A percentile compares a stretch with the other conserved stretches of the same genome.
phyloP scores from a whole-genome alignment of 1,140 invertebrate species.

The Monochamus saltuarius region DNA sequence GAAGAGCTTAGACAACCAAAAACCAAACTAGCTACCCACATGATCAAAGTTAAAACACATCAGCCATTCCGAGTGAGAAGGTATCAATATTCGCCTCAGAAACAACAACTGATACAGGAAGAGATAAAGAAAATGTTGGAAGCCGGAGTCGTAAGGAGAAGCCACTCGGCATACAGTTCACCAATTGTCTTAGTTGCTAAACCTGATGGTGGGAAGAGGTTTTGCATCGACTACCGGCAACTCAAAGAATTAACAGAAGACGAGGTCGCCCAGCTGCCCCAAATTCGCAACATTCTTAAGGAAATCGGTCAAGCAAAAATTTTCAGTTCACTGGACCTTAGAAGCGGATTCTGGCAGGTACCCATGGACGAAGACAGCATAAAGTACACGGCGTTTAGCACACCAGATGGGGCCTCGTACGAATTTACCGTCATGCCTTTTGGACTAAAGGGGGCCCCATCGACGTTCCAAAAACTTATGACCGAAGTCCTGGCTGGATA shows the following conservation, averaged over 20 bases:
- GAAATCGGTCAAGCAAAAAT: slow-evolving; percentile 20
- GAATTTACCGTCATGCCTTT: slow-evolving; percentile 39
- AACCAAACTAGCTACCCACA: too few species aligned
- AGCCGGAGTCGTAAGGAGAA: slow-evolving; percentile 16
- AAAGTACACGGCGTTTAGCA: slow-evolving; percentile 41
- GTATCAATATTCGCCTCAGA: background rate
- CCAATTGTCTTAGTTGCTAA: slow-evolving; percentile 27
- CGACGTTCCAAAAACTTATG: slow-evolving; percentile 33
- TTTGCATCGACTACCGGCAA: slow-evolving; percentile 38
- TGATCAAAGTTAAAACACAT: too few species aligned
- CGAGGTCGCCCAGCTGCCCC: slow-evolving; percentile 38
- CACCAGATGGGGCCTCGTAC: slow-evolving; percentile 25
- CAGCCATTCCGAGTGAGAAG: too few species aligned
- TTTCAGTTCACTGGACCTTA: slow-evolving; percentile 35
- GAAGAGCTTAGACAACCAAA: too few species aligned
- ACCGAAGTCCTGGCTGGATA: slow-evolving; percentile 21
- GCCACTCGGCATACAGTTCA: slow-evolving; percentile 10
- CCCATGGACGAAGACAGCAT: slow-evolving; percentile 20
- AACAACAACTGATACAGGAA: slow-evolving; percentile 7
- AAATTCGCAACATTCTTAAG: slow-evolving; percentile 13
- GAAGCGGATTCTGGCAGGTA: slow-evolving; percentile 40
- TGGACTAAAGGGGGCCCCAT: slow-evolving; percentile 32
- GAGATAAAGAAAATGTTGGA: slow-evolving; percentile 26
- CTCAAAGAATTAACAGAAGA: slow-evolving; percentile 52
- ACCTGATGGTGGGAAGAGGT: slow-evolving; percentile 28